Evolutionary conservation across 1,140 invertebrate genomes (phyloP), one percentile per base, ranked within the genome.

Genomic region (Bombus superbus): DNA sequence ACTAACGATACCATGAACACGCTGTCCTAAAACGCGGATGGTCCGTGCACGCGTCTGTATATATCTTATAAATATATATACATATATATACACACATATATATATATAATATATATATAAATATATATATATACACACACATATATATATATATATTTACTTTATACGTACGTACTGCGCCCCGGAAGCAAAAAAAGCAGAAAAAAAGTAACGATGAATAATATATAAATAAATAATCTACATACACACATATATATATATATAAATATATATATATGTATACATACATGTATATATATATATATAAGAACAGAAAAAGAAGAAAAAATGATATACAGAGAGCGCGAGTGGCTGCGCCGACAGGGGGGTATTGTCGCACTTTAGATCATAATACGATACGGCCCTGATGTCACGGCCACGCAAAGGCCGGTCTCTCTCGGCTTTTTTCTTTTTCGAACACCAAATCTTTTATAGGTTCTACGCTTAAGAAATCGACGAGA

Each of bases 1-100:
- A 91, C 95, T 85, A 94, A 92, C 92, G 94, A 96, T 95, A 93
- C 95, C 94, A 94, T 96, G 96, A 94, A 96, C 94, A 92, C 94
- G 93, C 88, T 95, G 92, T 94, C 94, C 94, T 94, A 96, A 96
- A 84, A 88, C 77, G 85, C 74, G 90, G 64, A 76, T 18, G 81
- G 25, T 22, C 42, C 77, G 57, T 88, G 69, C 84, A 74, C 68
- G 69, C 79, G 75, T 86, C 80, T 88, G 80, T 89, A 83, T 87
- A 87, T 85, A 83, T 83, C 59, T 83, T 88, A 89, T 87, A 89
- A 80, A 74, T 90, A 83, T 86, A 79, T 79, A 79, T 76, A 78
- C 80, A 74, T 87, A 78, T 74, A 72, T 81, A 73, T 78, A 69
- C 71, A 87, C 78, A 80, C 83, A 84, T 72, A 84, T 82, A 81